A percentile compares a stretch with the other conserved stretches of the same genome.
Conservation (phyloP, 2,888 invertebrate genomes). For the Hypselothyrea guttata region DNA sequence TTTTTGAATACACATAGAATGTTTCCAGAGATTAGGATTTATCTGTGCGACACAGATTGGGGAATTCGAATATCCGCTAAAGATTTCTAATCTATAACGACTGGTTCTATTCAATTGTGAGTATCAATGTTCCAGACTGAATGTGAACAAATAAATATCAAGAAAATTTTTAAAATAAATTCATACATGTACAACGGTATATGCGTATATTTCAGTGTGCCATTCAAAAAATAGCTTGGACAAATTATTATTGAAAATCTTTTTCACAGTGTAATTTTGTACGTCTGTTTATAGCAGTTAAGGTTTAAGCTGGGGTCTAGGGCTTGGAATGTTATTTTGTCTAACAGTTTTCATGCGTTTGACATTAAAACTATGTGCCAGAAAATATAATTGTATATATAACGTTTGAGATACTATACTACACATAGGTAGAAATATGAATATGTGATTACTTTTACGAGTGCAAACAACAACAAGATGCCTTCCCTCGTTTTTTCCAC, state of each 20-base stretch:
- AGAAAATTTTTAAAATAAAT: no score
- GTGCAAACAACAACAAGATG: slow-evolving; percentile 48
- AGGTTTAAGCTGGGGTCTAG: background rate
- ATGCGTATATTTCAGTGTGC: background rate
- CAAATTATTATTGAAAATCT: no score
- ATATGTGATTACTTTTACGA: slow-evolving; percentile 20
- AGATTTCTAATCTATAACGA: no score
- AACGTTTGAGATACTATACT: no score
- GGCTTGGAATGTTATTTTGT: slow-evolving; percentile 51
- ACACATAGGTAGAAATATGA: background rate
- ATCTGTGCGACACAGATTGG: no score
- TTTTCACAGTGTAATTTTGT: background rate
- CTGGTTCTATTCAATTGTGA: no score
- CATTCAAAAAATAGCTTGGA: no score
- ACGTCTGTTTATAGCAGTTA: background rate
- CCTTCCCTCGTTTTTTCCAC: slow-evolving; percentile 16
- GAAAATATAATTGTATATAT: slow-evolving; percentile 29
- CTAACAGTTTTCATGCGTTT: slow-evolving; percentile 56
- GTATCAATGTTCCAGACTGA: no score
- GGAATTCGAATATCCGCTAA: no score
- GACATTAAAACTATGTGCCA: slow-evolving; percentile 50
- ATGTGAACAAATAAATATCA: no score
- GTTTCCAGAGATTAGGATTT: no score
- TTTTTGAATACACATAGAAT: slow-evolving; percentile 25
- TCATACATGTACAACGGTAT: background rate